phyloP scores from a whole-genome alignment of 2,888 invertebrate genomes.

The Noctua janthe region DNA sequence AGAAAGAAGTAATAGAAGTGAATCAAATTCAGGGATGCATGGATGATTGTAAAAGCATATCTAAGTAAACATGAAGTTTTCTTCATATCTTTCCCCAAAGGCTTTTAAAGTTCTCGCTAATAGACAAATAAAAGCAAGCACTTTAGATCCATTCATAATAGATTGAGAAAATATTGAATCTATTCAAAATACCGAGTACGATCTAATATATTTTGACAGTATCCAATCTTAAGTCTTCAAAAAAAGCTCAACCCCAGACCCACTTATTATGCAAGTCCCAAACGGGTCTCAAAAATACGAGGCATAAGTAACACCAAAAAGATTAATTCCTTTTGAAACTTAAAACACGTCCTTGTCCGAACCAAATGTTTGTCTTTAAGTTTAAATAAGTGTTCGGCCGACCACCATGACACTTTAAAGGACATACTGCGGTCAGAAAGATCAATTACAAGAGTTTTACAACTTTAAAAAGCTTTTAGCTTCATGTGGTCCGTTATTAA shows the following conservation, averaged over 20 bases:
- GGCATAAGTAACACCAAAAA: slow-evolving; percentile 51
- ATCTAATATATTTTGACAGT: background rate
- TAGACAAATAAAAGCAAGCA: background rate
- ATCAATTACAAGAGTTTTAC: slow-evolving; percentile 62
- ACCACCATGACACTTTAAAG: slow-evolving; percentile 46
- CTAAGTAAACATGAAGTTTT: background rate
- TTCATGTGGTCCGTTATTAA: slow-evolving; percentile 48
- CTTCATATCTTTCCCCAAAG: background rate
- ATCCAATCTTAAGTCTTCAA: background rate
- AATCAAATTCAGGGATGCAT: background rate
- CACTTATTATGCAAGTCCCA: slow-evolving; percentile 26
- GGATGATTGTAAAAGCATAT: background rate
- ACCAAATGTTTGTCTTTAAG: slow-evolving; percentile 45
- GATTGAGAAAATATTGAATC: background rate
- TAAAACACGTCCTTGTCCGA: slow-evolving; percentile 46
- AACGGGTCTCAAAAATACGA: slow-evolving; percentile 42
- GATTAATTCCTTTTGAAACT: slow-evolving; percentile 47
- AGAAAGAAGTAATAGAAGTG: background rate
- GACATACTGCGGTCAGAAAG: slow-evolving; percentile 58
- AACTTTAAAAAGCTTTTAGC: slow-evolving; percentile 61
- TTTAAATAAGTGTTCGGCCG: slow-evolving; percentile 48
- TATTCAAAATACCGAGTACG: background rate
- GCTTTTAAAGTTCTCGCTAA: background rate
- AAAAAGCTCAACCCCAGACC: slow-evolving; percentile 1
- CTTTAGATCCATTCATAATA: background rate